Percentiles rank a stretch among this genome's conserved stretches.
Evolutionary conservation across 2,113 vertebrate genomes (phyloP).

Genomic region (Onychostruthus taczanowskii): DNA sequence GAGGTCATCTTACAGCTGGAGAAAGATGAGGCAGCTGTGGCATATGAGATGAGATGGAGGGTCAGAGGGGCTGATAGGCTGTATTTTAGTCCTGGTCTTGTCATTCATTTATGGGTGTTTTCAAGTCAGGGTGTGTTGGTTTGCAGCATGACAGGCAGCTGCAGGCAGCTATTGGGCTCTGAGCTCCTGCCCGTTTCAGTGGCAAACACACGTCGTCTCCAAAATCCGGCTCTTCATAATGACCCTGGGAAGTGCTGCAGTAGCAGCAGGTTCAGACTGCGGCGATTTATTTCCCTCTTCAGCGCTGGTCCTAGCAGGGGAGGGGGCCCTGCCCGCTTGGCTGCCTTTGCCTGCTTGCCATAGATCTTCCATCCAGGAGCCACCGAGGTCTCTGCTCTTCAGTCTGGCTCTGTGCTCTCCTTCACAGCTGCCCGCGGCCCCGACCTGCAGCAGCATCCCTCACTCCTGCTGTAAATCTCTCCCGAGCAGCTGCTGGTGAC

Average conservation of each 20-base stretch:
- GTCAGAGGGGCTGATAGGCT: background rate
- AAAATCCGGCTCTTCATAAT: background rate
- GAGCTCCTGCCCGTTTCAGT: background rate
- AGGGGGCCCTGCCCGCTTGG: background rate
- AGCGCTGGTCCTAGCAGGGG: background rate
- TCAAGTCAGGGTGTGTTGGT: background rate
- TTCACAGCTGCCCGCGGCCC: background rate
- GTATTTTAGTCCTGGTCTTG: background rate
- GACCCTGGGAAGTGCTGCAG: background rate
- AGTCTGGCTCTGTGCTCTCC: background rate
- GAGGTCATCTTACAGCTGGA: background rate
- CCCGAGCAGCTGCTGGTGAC: background rate
- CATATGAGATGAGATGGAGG: background rate
- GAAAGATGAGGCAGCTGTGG: background rate
- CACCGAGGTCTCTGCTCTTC: background rate
- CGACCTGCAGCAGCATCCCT: slow-evolving; percentile 4
- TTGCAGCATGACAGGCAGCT: background rate
- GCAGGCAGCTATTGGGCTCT: background rate
- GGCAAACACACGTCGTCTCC: accelerated
- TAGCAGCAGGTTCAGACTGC: background rate
- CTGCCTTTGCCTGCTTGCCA: background rate
- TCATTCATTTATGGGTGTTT: background rate
- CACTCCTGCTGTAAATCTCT: background rate
- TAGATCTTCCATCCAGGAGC: background rate
- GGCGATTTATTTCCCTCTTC: background rate